These are phyloP conservation scores for Clamator glandarius DNA, from an alignment of 2,797 vertebrate species.

Conservation along the genomic window DNA sequence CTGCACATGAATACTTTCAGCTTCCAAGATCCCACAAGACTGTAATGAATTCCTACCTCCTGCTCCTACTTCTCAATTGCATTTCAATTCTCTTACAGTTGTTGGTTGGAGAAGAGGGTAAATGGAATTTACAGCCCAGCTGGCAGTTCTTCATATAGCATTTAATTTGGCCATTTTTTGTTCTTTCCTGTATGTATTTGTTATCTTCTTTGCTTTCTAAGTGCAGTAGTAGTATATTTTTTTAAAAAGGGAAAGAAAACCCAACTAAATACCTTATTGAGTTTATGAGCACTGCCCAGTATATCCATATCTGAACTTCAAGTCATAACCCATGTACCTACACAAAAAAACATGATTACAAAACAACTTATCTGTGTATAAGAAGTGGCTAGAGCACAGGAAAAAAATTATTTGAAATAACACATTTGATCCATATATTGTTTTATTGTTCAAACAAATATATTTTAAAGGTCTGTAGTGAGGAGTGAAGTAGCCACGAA, in stretches of 20 bases:
- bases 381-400: not conserved
- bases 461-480: not conserved
- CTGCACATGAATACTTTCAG: not conserved
- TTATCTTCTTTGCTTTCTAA: not conserved
- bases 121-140: not conserved
- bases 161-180: not conserved
- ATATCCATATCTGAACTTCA: not conserved
- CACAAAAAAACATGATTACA: not conserved
- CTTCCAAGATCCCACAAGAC: not conserved
- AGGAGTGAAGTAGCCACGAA: not conserved
- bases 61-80: not conserved
- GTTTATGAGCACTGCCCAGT: not conserved
- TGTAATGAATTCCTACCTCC: not conserved
- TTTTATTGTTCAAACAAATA: not conserved
- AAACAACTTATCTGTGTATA: not conserved
- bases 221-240: not conserved
- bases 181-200: not conserved
- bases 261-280: not conserved
- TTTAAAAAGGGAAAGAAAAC: not conserved
- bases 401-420: not conserved
- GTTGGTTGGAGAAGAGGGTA: not conserved
- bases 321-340: not conserved
- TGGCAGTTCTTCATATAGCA: not conserved
- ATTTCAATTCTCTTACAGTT: not conserved
- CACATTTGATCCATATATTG: not conserved